Evolutionary conservation across 2,888 invertebrate species (phyloP), one percentile per base, ranked within the genome.

Genomic region (Antheraea assamensis): DNA sequence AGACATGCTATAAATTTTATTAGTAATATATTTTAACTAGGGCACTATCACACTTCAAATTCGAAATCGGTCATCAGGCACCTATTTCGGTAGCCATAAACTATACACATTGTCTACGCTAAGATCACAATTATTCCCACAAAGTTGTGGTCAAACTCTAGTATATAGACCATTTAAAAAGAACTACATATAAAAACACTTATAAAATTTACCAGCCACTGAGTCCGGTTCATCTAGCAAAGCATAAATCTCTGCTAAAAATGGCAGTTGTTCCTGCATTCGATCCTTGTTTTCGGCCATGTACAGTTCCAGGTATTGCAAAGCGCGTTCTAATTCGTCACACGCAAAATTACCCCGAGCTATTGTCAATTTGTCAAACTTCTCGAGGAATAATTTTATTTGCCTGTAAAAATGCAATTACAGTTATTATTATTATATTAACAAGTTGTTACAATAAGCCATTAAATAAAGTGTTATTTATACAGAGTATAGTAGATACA

Each of bases 201-300:
- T 17, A 64, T 30, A 64, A 27, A 61, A n/a, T 71, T 70, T 93
- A 88, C 97, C 99, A 78, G 97, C 96, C 0, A 99, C 97, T 17
- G 98, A 98, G 89, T 99, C 99, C 0, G 98, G 96, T 87, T 99
- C 99, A 87, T 98, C 97, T 76, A 99, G 88, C 76, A 97, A 95
- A 0, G 98, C 97, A 87, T 99, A 99, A 81, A 99, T 96, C 93
- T 98, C 97, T 0, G 96, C 96, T 52, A 97, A 86, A 78, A 96
- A 95, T 0, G 96, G 95, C 71, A 97, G 87, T 78, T 96, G 96
- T 15, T 96, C 95, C 76, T 96, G 95, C 77, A 96, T 86, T 21
- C 93, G 90, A 0, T 90, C 86, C 17, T 95, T 92, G 73, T 95
- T 92, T 71, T 95, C 95, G 42, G 95, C 95, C 90, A 97, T 96